Percentiles rank a stretch among this genome's conserved stretches.
Conservation (phyloP, 35 echinoderm and acorn worm genomes). For the Heliocidaris tuberculata region DNA sequence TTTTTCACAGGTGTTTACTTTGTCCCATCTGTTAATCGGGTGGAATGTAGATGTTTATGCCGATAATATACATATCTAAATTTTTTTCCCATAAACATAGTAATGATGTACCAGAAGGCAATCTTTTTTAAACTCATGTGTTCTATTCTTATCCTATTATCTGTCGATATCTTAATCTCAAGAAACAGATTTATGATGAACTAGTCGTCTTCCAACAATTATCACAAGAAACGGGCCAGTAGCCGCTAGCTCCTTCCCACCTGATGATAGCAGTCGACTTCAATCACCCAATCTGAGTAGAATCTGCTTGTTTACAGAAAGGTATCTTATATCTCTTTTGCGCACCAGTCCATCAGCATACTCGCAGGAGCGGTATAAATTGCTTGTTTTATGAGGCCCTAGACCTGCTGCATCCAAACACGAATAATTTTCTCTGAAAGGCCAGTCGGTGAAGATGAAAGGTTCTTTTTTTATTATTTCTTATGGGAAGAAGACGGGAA, state of each 20-base stretch:
- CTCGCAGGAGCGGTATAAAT: background rate
- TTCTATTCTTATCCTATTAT: background rate
- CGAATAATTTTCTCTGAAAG: background rate
- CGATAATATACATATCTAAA: no score
- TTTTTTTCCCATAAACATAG: no score
- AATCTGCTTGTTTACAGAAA: background rate
- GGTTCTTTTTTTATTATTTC: background rate
- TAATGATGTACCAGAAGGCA: background rate
- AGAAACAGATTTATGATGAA: background rate
- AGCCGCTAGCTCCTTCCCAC: background rate
- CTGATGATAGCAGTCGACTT: background rate
- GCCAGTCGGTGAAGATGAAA: conserved; percentile 8
- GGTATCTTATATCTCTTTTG: background rate
- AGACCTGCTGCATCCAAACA: background rate
- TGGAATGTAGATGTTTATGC: no score
- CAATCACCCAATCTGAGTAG: background rate
- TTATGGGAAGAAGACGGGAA: background rate
- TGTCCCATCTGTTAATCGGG: no score
- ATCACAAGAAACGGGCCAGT: background rate
- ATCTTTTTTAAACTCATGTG: background rate
- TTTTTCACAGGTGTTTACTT: no score
- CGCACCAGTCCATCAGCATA: background rate
- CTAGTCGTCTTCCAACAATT: background rate
- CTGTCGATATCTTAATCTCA: background rate
- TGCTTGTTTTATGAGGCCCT: background rate